Evolutionary conservation across 2,888 invertebrate species (phyloP).

Genomic region (Pelosia muscerda): DNA sequence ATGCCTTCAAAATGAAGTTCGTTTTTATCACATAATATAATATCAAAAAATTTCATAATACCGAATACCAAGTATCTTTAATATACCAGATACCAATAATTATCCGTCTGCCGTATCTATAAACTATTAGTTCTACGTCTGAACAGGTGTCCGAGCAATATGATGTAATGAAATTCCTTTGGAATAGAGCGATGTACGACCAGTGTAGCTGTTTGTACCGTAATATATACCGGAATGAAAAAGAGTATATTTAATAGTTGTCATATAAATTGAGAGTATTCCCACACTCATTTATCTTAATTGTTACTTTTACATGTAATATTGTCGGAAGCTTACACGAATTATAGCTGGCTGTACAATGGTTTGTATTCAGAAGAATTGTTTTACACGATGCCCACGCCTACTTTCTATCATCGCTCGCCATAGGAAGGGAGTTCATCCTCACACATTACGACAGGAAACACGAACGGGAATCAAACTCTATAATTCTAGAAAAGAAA

Average conservation of each 20-base stretch:
- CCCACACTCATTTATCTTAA: background rate
- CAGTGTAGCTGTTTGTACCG: constrained; percentile 4
- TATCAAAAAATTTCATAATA: background rate
- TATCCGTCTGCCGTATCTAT: constrained; percentile 1
- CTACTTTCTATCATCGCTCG: too few species aligned
- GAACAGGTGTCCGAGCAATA: background rate
- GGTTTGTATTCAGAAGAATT: too few species aligned
- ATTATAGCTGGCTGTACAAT: too few species aligned
- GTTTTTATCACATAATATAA: background rate
- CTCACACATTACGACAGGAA: too few species aligned
- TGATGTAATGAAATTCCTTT: constrained; percentile 4
- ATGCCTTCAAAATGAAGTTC: too few species aligned
- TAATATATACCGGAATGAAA: background rate
- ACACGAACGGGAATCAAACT: too few species aligned
- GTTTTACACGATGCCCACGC: too few species aligned
- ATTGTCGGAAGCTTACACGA: too few species aligned
- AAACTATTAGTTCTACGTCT: background rate
- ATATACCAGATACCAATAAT: background rate
- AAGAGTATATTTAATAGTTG: background rate
- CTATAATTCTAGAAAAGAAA: too few species aligned
- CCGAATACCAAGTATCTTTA: background rate
- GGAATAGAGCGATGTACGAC: background rate
- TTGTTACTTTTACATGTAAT: background rate
- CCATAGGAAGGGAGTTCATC: too few species aligned
- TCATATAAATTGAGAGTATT: background rate